phyloP scores from a whole-genome alignment of 2,797 vertebrate species.

The Gallinago stenura region DNA sequence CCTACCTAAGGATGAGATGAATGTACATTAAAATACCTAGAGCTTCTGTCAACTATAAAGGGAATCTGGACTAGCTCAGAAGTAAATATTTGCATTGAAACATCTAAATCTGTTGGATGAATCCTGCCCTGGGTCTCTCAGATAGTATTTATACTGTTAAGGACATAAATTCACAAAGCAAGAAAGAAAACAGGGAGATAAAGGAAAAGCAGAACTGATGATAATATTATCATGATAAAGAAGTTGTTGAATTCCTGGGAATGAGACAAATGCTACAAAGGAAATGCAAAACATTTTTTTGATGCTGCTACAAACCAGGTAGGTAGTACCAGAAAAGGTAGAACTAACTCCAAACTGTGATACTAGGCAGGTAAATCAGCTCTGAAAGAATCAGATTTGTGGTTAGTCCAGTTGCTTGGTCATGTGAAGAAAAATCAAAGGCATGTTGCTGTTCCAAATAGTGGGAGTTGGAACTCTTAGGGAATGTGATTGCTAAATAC shows the following conservation, averaged over 20 bases:
- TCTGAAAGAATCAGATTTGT: neutral
- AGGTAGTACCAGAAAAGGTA: neutral
- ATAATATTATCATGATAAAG: neutral
- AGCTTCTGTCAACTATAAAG: neutral
- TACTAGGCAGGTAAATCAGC: neutral
- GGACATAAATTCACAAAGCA: neutral
- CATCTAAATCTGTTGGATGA: neutral
- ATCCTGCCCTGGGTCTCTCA: neutral
- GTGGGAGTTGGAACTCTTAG: neutral
- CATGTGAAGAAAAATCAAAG: neutral
- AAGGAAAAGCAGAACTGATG: neutral
- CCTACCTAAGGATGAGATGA: neutral
- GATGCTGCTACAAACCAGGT: neutral
- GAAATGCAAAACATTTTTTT: neutral
- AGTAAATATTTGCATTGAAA: slow-evolving; percentile 44
- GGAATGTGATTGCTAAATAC: neutral
- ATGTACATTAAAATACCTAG: neutral
- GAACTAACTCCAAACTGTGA: neutral
- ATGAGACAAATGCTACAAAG: neutral
- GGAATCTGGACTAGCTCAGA: neutral
- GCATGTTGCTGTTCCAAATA: neutral
- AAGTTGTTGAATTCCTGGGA: neutral
- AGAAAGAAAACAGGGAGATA: neutral
- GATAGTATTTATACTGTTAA: neutral
- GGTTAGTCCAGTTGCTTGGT: neutral